These are phyloP conservation scores for Cotesia typhae DNA, from an alignment of 1,140 invertebrate genomes.

Conservation along the genomic window DNA sequence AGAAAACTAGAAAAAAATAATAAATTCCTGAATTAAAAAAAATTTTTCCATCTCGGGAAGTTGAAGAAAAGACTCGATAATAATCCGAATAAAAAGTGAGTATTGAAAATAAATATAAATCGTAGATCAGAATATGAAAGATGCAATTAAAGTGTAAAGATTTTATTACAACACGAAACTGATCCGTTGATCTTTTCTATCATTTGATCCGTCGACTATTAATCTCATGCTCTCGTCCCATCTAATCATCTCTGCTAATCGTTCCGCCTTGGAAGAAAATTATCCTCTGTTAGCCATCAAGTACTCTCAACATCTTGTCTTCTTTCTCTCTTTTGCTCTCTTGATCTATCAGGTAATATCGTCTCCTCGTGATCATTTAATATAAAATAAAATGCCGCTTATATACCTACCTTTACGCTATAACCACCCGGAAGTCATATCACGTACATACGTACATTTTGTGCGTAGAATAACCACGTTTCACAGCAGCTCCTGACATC, in stretches of 20 bases:
- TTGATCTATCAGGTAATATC: too few species aligned
- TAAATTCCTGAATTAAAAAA: too few species aligned
- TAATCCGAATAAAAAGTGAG: too few species aligned
- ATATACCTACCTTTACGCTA: too few species aligned
- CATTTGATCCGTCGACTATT: slow-evolving; percentile 4
- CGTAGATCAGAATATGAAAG: too few species aligned
- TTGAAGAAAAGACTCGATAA: too few species aligned
- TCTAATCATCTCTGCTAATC: slow-evolving; percentile 26
- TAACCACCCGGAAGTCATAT: slow-evolving; percentile 7
- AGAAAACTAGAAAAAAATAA: too few species aligned
- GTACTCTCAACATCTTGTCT: not conserved
- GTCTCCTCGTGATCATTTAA: not conserved
- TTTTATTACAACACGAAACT: slow-evolving; percentile 3
- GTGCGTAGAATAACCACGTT: not conserved
- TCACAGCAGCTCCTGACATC: not conserved
- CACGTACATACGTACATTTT: not conserved
- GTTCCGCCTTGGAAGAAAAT: slow-evolving; percentile 26
- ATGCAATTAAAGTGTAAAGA: too few species aligned
- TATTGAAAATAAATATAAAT: too few species aligned
- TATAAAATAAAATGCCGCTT: not conserved
- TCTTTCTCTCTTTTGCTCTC: too few species aligned
- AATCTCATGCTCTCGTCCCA: slow-evolving; percentile 17
- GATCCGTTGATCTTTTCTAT: slow-evolving; percentile 8
- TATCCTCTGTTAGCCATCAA: not conserved
- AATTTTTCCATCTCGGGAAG: too few species aligned